Base-by-base conservation (phyloP, 2,797 vertebrate genomes). In the Rhynchonycteris naso region DNA sequence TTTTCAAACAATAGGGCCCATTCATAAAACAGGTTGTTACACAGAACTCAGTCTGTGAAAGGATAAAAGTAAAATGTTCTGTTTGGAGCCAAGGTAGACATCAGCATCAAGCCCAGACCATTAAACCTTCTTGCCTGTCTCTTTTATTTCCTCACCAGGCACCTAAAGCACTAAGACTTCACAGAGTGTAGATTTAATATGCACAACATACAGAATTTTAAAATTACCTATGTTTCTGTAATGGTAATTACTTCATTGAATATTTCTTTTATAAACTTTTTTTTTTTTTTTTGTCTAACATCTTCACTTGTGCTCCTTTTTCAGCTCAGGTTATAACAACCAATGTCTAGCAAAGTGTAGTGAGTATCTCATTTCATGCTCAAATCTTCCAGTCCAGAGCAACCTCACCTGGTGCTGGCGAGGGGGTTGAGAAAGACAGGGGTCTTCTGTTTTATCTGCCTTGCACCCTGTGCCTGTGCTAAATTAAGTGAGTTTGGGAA, bases 341-440 rank as follows among this genome's bases (percentile, higher is more conserved):
- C 33, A 56, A 35, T 54, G 83, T 79, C 79, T 81, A 88, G 52
- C 72, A 33, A 56, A 94, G 85, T 82, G 10, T n/a, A 94, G 35
- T 15, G 26, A 87, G 47, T 88, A 72, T 75, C 65, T 95, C 86
- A 65, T 88, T 95, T 90, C 94, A 88, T 88, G 78, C 85, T 61
- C 33, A 74, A 86, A 8, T 35, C 26, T 61, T 90, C 82, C 87
- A 69, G 11, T 59, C 83, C 87, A 81, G 35, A 71, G 35, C 33
- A 54, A 85, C 54, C 61, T 35, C 63, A 12, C 72, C 21, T 43
- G 79, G 88, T 75, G 86, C 79, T 69, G 63, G 93, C 56, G 74
- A 74, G 80, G 83, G 71, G n/a, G 8, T n/a, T 38, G n/a, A 82
- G 81, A 63, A 86, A 63, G 90, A 38, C 65, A 72, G 35, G 33